Evolutionary conservation across 2,797 vertebrate species (phyloP), one percentile per base, ranked within the genome.

Genomic region (Lagorchestes hirsutus): DNA sequence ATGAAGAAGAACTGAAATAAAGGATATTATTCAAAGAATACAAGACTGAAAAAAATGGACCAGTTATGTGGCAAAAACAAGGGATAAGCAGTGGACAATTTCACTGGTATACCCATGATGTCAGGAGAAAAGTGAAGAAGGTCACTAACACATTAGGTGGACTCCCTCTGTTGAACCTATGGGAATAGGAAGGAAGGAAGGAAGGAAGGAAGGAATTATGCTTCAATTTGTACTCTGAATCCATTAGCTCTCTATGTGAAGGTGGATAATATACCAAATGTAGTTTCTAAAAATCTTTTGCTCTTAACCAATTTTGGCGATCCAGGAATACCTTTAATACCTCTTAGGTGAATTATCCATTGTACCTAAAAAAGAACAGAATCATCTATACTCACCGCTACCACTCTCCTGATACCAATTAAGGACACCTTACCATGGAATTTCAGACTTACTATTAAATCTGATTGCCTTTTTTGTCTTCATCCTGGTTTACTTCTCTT

Each of bases 201-300:
- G 29, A 62, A 31, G 3, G 11, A 2, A 12, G 29, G 29, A 4
- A 31, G 59, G 16, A 74, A 74, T 18, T n/a, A n/a, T 18, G 14
- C 11, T n/a, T 74, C 62, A n/a, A n/a, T n/a, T 6, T n/a, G 13
- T 67, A n/a, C 14, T 57, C 24, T 34, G 62, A n/a, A 16, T 74
- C 34, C 62, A 74, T 74, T 16, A 74, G 62, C 5, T 18, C 62
- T 74, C 16, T 74, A 74, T 74, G 1, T 74, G 62, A 9, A 40
- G 16, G 34, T 40, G 5, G 62, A 74, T 31, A 62, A 62, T 74
- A 74, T 40, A 74, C 34, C 55, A 94, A 93, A 92, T 55, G 29
- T 40, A 92, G 57, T 54, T 57, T 91, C 87, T 91, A 96, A 92
- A 27, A 91, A 54, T 4, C 57, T 97, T 95, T 58, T 58, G 50